phyloP scores from a whole-genome alignment of 2,797 vertebrate genomes.

The Pelochelys cantorii region DNA sequence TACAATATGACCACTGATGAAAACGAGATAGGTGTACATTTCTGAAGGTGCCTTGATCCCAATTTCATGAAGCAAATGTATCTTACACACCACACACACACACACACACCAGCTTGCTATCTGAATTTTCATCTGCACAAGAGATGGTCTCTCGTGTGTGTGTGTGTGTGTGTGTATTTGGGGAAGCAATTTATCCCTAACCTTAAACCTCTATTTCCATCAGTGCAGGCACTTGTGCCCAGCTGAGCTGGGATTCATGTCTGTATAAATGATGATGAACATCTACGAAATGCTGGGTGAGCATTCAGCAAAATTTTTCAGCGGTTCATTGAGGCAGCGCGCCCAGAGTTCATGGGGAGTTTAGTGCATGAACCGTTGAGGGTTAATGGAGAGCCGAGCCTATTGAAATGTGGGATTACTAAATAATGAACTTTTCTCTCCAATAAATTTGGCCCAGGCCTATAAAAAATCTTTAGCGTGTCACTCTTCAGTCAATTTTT shows the following conservation, averaged over 20 bases:
- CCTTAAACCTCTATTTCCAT: neutral
- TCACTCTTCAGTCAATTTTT: slow-evolving; percentile 26
- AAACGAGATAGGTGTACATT: neutral
- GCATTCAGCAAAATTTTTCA: slow-evolving; percentile 50
- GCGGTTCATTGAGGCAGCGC: slow-evolving; percentile 62
- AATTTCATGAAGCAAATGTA: neutral
- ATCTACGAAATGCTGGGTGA: neutral
- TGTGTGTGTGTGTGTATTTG: neutral
- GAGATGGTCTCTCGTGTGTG: neutral
- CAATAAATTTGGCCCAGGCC: slow-evolving; percentile 68
- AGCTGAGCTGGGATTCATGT: neutral
- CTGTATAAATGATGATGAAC: neutral
- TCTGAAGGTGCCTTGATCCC: neutral
- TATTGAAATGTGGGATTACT: slow-evolving; percentile 68
- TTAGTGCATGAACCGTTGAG: slow-evolving; percentile 53
- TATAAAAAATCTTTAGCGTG: slow-evolving; percentile 66
- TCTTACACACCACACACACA: neutral
- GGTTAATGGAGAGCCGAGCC: slow-evolving; percentile 67
- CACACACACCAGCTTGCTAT: neutral
- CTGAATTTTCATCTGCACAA: neutral
- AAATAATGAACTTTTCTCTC: slow-evolving; percentile 72
- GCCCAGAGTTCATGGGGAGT: slow-evolving; percentile 54
- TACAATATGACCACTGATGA: neutral
- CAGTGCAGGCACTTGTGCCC: neutral
- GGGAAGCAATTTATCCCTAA: neutral